These are phyloP conservation scores for Idaea aversata DNA, from an alignment of 2,888 invertebrate species.

Conservation along the genomic window DNA sequence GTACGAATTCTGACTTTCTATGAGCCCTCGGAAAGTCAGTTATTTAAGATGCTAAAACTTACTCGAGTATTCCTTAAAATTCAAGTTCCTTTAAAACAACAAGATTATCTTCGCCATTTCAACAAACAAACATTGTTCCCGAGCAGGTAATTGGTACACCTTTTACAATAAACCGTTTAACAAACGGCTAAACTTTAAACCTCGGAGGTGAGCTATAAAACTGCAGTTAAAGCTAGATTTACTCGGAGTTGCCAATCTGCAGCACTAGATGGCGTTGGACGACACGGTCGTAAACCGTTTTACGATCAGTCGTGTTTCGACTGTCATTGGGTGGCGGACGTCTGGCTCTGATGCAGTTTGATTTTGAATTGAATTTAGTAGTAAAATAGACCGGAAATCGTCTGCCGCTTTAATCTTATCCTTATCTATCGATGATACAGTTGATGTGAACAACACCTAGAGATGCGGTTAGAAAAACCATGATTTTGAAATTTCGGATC, in stretches of 20 bases:
- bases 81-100: not conserved
- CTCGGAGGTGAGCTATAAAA: slow-evolving; percentile 63
- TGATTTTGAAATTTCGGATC: too few species aligned
- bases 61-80: too few species aligned
- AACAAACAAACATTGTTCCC: not conserved
- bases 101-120: not conserved
- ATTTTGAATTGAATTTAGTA: not conserved
- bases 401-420: too few species aligned
- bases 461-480: too few species aligned
- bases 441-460: too few species aligned
- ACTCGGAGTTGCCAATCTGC: slow-evolving; percentile 62
- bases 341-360: slow-evolving; percentile 28
- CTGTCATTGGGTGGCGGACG: slow-evolving; percentile 36
- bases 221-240: slow-evolving; percentile 55
- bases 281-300: slow-evolving; percentile 64
- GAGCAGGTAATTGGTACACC: slow-evolving; percentile 2
- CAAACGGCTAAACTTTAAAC: slow-evolving; percentile 61
- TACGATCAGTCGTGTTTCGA: slow-evolving; percentile 48
- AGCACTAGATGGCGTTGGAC: slow-evolving; percentile 61
- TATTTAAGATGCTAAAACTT: too few species aligned
- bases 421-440: too few species aligned
- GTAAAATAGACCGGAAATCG: too few species aligned
- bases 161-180: slow-evolving; percentile 42
- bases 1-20: too few species aligned
- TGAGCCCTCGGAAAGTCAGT: too few species aligned